Conservation (phyloP, 1,140 invertebrate species). For the Eueides isabella region DNA sequence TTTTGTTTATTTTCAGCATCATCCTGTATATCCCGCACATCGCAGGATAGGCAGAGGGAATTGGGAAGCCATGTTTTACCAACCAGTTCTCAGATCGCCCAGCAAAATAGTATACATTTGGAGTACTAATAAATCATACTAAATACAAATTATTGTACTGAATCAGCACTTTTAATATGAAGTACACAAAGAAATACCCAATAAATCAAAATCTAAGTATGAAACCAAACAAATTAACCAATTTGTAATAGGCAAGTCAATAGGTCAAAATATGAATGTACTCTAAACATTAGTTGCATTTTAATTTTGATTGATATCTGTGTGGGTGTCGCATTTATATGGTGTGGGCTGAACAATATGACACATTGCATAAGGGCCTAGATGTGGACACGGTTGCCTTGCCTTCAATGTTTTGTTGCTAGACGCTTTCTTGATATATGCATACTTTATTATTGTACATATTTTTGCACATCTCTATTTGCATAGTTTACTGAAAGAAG, state of each 20-base stretch:
- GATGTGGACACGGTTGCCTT: slow-evolving; percentile 37
- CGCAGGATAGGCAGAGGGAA: too few relatives aligned
- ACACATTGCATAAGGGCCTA: slow-evolving; percentile 50
- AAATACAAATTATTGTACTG: neutral
- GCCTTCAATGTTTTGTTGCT: slow-evolving; percentile 23
- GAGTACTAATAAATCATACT: too few relatives aligned
- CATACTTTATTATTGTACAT: neutral
- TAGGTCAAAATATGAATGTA: slow-evolving; percentile 40
- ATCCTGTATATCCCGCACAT: too few relatives aligned
- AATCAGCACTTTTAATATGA: neutral
- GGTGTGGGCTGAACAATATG: slow-evolving; percentile 62
- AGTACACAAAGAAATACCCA: neutral
- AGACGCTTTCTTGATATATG: slow-evolving; percentile 7
- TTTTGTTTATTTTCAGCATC: too few relatives aligned
- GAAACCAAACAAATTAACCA: neutral
- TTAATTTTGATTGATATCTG: slow-evolving; percentile 49
- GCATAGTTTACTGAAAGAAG: too few relatives aligned
- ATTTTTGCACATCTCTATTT: neutral
- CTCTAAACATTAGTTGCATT: slow-evolving; percentile 42
- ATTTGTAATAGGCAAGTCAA: slow-evolving; percentile 21
- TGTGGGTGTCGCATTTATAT: slow-evolving; percentile 49
- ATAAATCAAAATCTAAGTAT: neutral
- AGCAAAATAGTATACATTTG: too few relatives aligned
- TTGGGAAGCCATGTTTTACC: too few relatives aligned
- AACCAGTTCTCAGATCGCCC: too few relatives aligned